Evolutionary conservation across 2,888 invertebrate genomes (phyloP).

Genomic region (Phyllotreta striolata): DNA sequence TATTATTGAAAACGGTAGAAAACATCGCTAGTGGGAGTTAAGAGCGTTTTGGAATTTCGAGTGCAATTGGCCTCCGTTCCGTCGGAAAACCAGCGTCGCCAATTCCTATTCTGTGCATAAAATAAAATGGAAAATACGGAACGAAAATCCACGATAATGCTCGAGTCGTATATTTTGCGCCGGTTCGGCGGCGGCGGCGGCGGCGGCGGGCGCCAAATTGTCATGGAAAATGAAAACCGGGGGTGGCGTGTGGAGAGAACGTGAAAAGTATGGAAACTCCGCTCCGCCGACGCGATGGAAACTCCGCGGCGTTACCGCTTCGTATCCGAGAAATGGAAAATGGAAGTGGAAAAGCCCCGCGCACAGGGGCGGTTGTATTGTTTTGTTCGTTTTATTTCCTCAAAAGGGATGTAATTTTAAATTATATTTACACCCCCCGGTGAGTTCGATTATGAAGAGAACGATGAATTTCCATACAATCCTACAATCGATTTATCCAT

Average conservation of each 20-base stretch:
- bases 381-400: background rate
- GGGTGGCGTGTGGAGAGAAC: conserved; percentile 28
- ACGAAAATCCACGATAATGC: conserved; percentile 48
- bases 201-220: conserved; percentile 42
- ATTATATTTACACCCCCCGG: no score
- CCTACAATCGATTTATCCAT: no score
- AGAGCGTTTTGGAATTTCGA: background rate
- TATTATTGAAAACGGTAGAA: background rate
- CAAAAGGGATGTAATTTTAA: background rate
- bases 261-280: conserved; percentile 21
- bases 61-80: conserved; percentile 17
- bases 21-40: background rate
- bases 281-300: conserved; percentile 11
- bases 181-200: conserved; percentile 14
- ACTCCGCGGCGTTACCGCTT: conserved; percentile 3
- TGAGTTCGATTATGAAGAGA: no score
- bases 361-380: conserved; percentile 8
- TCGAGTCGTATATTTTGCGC: conserved; percentile 41
- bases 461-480: no score
- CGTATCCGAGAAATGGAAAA: background rate
- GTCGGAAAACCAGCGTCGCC: conserved; percentile 36
- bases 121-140: conserved; percentile 47
- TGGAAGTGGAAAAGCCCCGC: conserved; percentile 9
- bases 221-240: conserved; percentile 39
- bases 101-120: conserved; percentile 33